A percentile compares a stretch with the other conserved stretches of the same genome.
Conservation (phyloP, 2,888 invertebrate species). For the Brachycybe producta region DNA sequence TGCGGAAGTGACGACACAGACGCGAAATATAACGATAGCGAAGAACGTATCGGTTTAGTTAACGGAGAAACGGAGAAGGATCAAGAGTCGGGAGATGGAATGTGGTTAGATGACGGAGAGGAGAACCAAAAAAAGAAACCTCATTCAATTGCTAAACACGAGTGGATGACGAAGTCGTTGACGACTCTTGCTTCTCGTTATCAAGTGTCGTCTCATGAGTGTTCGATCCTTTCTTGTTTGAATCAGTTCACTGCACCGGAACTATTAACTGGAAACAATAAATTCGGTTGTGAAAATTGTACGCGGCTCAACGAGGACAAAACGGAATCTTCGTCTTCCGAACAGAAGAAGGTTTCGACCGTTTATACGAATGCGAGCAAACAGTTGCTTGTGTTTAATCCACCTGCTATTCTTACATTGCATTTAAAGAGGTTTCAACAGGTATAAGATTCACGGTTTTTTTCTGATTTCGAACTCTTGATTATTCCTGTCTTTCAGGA, state of each 20-base stretch:
- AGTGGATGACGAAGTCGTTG: constrained; percentile 25
- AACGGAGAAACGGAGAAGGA: background rate
- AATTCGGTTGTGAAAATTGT: constrained; percentile 84
- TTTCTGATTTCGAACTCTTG: background rate
- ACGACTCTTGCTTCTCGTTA: constrained; percentile 44
- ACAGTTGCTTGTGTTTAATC: constrained; percentile 59
- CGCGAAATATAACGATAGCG: background rate
- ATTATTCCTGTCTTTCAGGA: no score
- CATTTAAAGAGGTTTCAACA: constrained; percentile 94
- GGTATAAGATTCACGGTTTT: constrained; percentile 38
- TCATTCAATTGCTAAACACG: constrained; percentile 12
- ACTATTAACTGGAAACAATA: constrained; percentile 78
- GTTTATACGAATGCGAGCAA: constrained; percentile 39
- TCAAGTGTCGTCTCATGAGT: constrained; percentile 39
- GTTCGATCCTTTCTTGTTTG: constrained; percentile 64
- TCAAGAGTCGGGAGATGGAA: constrained; percentile 1
- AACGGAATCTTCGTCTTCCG: constrained; percentile 9
- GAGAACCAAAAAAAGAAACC: background rate
- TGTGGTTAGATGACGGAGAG: constrained; percentile 16
- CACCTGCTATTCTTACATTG: constrained; percentile 84
- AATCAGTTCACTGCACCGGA: constrained; percentile 86
- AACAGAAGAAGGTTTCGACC: constrained; percentile 34
- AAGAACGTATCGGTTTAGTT: background rate
- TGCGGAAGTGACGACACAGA: background rate
- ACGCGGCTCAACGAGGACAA: constrained; percentile 21